A percentile compares a stretch with the other conserved stretches of the same genome.
Evolutionary conservation across 2,888 invertebrate genomes (phyloP).

Genomic region (Helleia helle): DNA sequence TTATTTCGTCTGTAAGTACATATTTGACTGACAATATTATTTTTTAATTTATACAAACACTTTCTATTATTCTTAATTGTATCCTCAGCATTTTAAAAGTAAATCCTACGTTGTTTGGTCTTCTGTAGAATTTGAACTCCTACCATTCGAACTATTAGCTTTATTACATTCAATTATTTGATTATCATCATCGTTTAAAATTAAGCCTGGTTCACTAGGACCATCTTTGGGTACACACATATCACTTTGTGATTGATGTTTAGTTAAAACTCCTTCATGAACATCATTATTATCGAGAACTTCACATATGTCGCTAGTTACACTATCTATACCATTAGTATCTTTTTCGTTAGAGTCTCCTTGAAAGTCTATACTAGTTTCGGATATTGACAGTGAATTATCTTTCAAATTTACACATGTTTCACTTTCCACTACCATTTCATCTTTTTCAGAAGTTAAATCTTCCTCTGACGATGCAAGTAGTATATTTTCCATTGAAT

Average conservation of each 20-base stretch:
- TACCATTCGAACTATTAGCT: neutral
- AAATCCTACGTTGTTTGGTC: no score
- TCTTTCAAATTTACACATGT: conserved; percentile 31
- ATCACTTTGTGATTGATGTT: neutral
- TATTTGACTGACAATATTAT: no score
- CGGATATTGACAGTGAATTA: neutral
- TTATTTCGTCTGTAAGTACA: no score
- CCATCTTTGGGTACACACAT: neutral
- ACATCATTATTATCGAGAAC: neutral
- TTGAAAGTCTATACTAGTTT: conserved; percentile 10
- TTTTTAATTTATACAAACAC: no score
- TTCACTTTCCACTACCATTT: neutral
- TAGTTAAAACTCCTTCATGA: neutral
- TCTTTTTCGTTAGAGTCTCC: conserved; percentile 34
- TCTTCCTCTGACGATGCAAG: conserved; percentile 33
- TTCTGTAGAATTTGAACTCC: no score
- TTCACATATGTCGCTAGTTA: neutral
- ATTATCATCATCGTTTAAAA: neutral
- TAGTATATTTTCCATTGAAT: conserved; percentile 37
- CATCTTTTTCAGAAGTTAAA: neutral
- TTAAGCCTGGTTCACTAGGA: neutral
- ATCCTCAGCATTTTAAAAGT: no score
- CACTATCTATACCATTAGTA: neutral
- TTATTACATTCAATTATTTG: neutral
- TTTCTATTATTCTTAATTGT: no score